Evolutionary conservation across 2,113 vertebrate species (phyloP).

Genomic region (Andinoacara biseriatus): DNA sequence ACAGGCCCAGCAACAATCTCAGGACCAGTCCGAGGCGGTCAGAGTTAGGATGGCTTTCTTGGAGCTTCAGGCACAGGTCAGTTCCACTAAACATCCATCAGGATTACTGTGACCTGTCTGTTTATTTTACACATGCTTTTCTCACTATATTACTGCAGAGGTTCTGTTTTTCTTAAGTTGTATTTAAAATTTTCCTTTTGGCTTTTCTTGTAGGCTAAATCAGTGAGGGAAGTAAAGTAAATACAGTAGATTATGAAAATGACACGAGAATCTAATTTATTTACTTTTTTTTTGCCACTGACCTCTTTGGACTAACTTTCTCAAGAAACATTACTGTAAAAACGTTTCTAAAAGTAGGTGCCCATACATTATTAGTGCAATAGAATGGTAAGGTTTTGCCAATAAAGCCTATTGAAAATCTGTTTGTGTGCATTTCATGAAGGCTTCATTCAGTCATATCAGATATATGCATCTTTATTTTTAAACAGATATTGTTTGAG

Average conservation of each 20-base stretch:
- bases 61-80: constrained; percentile 83
- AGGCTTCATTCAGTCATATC: no score
- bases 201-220: neutral
- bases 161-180: neutral
- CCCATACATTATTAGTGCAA: neutral
- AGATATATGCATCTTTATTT: neutral
- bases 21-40: constrained; percentile 62
- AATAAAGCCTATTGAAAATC: no score
- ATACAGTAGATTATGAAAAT: constrained; percentile 8
- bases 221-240: neutral
- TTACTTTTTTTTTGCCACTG: neutral
- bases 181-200: neutral
- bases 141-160: neutral
- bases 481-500: constrained; percentile 76
- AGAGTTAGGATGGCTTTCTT: constrained; percentile 75
- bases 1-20: constrained; percentile 45
- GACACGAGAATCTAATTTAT: constrained; percentile 25
- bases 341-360: neutral
- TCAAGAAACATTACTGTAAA: no score
- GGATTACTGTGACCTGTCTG: neutral
- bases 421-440: no score
- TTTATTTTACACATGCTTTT: neutral
- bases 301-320: neutral
- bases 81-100: neutral
- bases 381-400: no score